Conservation (phyloP, 2,888 invertebrate species). For the Dicyrtomina minuta region DNA sequence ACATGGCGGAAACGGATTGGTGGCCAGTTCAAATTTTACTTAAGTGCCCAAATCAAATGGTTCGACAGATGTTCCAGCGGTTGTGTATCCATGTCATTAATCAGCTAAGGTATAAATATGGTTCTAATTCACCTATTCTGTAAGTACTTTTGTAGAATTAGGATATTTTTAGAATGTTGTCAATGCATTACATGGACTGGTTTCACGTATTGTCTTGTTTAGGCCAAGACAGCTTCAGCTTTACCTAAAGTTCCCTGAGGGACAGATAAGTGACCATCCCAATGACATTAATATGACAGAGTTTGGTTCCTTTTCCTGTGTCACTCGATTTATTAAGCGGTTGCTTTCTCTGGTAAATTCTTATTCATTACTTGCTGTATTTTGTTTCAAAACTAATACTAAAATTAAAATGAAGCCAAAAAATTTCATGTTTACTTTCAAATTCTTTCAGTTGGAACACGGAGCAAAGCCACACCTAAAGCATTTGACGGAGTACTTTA, state of each 20-base stretch:
- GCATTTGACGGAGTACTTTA: constrained; percentile 89
- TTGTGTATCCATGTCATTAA: constrained; percentile 93
- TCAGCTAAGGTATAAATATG: constrained; percentile 67
- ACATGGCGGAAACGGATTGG: constrained; percentile 95
- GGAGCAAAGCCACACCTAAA: constrained; percentile 82
- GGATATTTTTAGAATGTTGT: too few species aligned
- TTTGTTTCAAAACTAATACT: too few species aligned
- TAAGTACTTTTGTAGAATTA: too few species aligned
- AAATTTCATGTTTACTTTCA: too few species aligned
- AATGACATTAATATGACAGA: constrained; percentile 62
- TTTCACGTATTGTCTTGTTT: too few species aligned
- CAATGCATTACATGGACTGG: too few species aligned
- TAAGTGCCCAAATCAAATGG: constrained; percentile 96
- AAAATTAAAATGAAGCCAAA: neutral
- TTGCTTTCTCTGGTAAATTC: constrained; percentile 76
- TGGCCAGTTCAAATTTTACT: constrained; percentile 84
- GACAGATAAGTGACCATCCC: constrained; percentile 62
- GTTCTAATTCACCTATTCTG: neutral
- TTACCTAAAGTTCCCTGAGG: constrained; percentile 61
- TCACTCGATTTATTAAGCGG: constrained; percentile 88
- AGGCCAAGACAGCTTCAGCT: constrained; percentile 66
- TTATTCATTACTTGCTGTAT: too few species aligned
- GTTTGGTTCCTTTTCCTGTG: constrained; percentile 79
- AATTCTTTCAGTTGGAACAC: constrained; percentile 69
- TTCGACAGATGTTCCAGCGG: constrained; percentile 93